Evolutionary conservation across 1,140 invertebrate species (phyloP).

Genomic region (Drosophila tristis): DNA sequence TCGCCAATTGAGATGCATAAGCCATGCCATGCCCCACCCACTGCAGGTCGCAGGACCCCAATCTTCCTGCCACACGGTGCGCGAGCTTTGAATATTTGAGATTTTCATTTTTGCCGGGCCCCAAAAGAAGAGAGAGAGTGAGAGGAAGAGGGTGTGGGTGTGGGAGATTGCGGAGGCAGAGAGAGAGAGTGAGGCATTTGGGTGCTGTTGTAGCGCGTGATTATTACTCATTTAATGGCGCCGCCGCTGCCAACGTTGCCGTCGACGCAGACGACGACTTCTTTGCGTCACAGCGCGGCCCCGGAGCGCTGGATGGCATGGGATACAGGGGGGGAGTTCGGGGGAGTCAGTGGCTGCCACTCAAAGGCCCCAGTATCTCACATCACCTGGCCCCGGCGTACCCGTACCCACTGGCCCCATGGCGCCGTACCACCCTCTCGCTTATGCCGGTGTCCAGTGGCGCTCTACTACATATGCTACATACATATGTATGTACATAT

Average conservation of each 20-base stretch:
- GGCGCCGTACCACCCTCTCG: too few relatives aligned
- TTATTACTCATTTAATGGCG: constrained; percentile 57
- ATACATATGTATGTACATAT: constrained; percentile 9
- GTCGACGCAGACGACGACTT: constrained; percentile 12
- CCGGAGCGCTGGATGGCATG: too few relatives aligned
- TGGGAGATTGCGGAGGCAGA: neutral
- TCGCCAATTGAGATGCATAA: constrained; percentile 57
- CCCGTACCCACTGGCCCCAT: neutral
- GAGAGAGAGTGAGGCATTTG: neutral
- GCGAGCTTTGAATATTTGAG: constrained; percentile 48
- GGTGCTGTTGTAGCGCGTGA: constrained; percentile 40
- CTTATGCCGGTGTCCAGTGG: constrained; percentile 12
- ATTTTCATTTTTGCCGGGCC: constrained; percentile 33
- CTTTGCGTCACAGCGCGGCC: constrained; percentile 38
- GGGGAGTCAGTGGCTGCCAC: neutral
- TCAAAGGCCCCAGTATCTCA: constrained; percentile 4
- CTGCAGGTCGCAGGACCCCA: neutral
- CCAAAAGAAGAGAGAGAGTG: neutral
- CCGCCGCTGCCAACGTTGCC: constrained; percentile 4
- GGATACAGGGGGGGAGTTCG: neutral
- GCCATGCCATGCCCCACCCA: neutral
- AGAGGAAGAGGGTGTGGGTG: neutral
- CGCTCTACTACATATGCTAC: neutral
- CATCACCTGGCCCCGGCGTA: constrained; percentile 7
- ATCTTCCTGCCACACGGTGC: neutral